These are phyloP conservation scores for Polydrusus tereticollis DNA, from an alignment of 2,888 invertebrate genomes.

Conservation along the genomic window DNA sequence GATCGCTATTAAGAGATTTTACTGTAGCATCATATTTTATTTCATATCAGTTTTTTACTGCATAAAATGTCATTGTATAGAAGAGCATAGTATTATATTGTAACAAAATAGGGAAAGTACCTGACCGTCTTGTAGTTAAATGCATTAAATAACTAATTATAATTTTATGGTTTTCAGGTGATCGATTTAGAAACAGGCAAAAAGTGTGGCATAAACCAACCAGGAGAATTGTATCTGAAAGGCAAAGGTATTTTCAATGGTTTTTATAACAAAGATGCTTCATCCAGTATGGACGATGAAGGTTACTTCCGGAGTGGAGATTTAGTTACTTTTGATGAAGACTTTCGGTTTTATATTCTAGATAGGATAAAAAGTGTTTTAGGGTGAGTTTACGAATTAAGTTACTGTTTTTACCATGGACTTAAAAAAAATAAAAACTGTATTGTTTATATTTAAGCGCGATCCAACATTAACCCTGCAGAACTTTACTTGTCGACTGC, in stretches of 20 bases:
- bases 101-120: too few species aligned
- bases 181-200: constrained; percentile 34
- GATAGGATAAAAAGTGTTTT: constrained; percentile 33
- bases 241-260: constrained; percentile 13
- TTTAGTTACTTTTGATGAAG: constrained; percentile 33
- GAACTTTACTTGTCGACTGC: too few species aligned
- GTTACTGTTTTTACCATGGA: background rate
- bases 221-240: constrained; percentile 31
- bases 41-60: too few species aligned
- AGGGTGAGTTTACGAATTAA: constrained; percentile 8
- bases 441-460: too few species aligned
- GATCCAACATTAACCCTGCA: too few species aligned
- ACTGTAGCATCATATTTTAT: too few species aligned
- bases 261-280: constrained; percentile 27
- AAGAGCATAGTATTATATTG: too few species aligned
- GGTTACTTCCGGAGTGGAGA: constrained; percentile 39
- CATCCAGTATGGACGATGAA: constrained; percentile 29
- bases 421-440: background rate
- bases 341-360: constrained; percentile 35
- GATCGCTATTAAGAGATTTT: too few species aligned
- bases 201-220: constrained; percentile 28
- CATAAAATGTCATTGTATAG: too few species aligned
- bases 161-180: constrained; percentile 31
- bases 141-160: background rate
- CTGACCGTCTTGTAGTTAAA: background rate